Conservation (phyloP, 2,797 vertebrate genomes). For the Eulemur rubriventer region DNA sequence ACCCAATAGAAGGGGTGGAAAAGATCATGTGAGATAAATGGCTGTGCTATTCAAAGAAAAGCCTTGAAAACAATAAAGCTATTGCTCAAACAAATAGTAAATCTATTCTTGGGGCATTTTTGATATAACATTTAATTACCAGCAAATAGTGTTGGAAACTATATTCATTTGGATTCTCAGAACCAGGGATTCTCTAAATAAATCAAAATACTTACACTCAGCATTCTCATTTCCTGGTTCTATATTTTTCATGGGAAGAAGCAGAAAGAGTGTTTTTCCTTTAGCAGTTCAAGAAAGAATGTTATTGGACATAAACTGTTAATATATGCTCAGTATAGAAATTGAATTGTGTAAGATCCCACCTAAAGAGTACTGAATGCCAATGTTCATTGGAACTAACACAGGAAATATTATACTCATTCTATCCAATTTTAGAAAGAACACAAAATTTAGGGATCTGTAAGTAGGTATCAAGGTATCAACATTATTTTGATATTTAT, state of each 20-base stretch:
- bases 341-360: conserved; percentile 43
- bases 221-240: not conserved
- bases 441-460: conserved; percentile 31
- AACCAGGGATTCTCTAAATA: not conserved
- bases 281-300: conserved; percentile 39
- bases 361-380: conserved; percentile 28
- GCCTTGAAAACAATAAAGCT: not conserved
- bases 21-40: not conserved
- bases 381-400: conserved; percentile 55
- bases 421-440: conserved; percentile 50
- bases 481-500: conserved; percentile 47
- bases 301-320: conserved; percentile 47
- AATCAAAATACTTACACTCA: not conserved
- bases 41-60: not conserved
- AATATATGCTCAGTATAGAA: conserved; percentile 41
- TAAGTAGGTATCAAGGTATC: not conserved
- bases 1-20: not conserved
- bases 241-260: not conserved
- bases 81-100: not conserved
- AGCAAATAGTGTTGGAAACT: not conserved
- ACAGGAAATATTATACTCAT: conserved; percentile 32
- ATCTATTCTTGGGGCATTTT: not conserved
- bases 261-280: not conserved
- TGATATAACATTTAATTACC: not conserved
- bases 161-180: not conserved